These are phyloP conservation scores for Dryomyza anilis DNA, from an alignment of 2,888 invertebrate genomes.

Conservation along the genomic window DNA sequence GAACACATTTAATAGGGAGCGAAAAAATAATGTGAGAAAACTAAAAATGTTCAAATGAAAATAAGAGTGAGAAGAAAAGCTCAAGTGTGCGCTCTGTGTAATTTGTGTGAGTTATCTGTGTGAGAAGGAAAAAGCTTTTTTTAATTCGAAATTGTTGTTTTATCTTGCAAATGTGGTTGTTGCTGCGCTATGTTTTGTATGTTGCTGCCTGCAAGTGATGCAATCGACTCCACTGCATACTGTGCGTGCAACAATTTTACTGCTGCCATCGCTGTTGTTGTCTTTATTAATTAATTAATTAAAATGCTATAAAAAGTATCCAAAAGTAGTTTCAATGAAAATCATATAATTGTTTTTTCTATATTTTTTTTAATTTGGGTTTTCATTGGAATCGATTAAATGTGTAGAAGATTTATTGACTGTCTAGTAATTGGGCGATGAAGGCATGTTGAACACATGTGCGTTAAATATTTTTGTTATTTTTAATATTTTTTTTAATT, in stretches of 20 bases:
- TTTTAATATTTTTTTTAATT: no score
- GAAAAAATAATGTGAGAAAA: not conserved
- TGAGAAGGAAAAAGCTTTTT: slow-evolving; percentile 8
- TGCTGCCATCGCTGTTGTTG: not conserved
- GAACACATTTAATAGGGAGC: not conserved
- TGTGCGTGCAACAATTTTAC: not conserved
- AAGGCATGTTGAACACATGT: no score
- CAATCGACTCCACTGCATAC: not conserved
- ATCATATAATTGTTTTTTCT: no score
- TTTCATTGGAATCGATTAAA: no score
- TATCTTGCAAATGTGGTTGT: not conserved
- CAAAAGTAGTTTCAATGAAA: no score
- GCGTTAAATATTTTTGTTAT: no score
- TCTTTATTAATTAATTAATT: not conserved
- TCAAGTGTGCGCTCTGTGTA: no score
- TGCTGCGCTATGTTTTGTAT: not conserved
- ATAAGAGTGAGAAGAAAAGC: not conserved
- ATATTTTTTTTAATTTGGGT: no score
- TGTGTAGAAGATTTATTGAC: no score
- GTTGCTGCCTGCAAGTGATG: not conserved
- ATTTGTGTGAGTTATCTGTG: no score
- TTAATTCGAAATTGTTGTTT: not conserved
- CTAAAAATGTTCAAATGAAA: not conserved
- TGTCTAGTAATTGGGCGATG: no score
- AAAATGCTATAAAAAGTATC: not conserved